phyloP scores from a whole-genome alignment of 2,888 invertebrate species.

The Orthosia gothica region DNA sequence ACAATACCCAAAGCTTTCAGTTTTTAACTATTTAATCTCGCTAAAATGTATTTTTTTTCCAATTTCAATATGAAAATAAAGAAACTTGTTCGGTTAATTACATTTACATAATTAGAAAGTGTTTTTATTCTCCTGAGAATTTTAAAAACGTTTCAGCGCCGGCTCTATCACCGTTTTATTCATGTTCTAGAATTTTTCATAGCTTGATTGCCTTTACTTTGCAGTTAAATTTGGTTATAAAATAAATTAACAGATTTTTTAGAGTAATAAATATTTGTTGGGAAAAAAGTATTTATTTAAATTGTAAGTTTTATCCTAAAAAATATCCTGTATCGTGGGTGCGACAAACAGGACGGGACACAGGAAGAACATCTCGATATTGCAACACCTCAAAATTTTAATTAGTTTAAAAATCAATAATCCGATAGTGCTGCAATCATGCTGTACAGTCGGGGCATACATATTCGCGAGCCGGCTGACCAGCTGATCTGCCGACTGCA shows the following conservation, averaged over 20 bases:
- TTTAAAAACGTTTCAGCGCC: constrained; percentile 9
- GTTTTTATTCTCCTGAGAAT: constrained; percentile 21
- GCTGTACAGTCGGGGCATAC: no score
- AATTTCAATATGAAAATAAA: constrained; percentile 20
- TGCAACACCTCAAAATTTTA: no score
- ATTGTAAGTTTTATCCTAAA: not conserved
- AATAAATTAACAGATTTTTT: constrained; percentile 8
- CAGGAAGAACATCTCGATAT: no score
- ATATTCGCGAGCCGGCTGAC: no score
- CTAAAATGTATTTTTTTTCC: constrained; percentile 16
- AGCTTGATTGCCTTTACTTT: constrained; percentile 26
- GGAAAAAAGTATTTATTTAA: not conserved
- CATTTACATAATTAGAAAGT: constrained; percentile 45
- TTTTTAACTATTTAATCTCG: not conserved
- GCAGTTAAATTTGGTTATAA: constrained; percentile 13
- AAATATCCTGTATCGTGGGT: no score
- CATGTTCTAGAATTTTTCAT: constrained; percentile 25
- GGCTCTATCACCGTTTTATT: constrained; percentile 30
- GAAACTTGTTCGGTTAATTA: constrained; percentile 43
- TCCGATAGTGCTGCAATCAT: no score
- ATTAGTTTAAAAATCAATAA: no score
- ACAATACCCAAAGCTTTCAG: no score
- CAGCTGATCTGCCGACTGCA: no score
- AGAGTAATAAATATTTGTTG: not conserved
- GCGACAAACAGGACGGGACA: no score